Base-by-base conservation (phyloP, 2,888 invertebrate genomes). In the Crioceris asparagi region DNA sequence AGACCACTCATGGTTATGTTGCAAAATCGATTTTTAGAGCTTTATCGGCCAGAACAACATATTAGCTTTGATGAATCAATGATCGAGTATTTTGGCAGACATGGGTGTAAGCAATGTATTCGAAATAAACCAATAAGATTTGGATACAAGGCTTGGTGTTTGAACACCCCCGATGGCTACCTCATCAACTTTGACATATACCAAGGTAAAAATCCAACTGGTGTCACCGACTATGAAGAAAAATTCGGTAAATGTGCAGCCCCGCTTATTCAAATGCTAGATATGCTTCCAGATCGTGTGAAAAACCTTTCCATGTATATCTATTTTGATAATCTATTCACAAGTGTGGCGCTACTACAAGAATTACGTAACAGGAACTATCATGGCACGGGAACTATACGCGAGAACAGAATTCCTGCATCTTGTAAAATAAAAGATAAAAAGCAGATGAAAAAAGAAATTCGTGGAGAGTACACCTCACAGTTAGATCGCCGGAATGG, bases 391-490 rank as follows among this genome's bases (percentile, higher is more conserved):
- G 32, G 33, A 14, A 32, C 40, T 32, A 37, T 34, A 10, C 21
- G 31, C 11, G 39, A 39, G 6, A 35, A 35, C 15, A 29, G 31
- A 19, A 12, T 27, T 25, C 3, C 7, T 25, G 18, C n/a, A n/a
- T n/a, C n/a, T n/a, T 32, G 37, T 23, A n/a, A 11, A 26, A 26
- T 32, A 16, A 17, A 18, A 17, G 16, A 25, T 17, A 32, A 17
- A 11, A 38, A 38, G 29, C 18, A 29, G 17, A 7, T 23, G 23
- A 27, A 39, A 32, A 35, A 32, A 32, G 14, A 32, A 18, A 38
- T 19, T 47, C 48, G 21, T 51, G 50, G 31, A 49, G 39, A 40
- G n/a, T n/a, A n/a, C n/a, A n/a, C n/a, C n/a, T n/a, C n/a, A n/a
- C n/a, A n/a, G n/a, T n/a, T n/a, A n/a, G n/a, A n/a, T n/a, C n/a